phyloP scores from a whole-genome alignment of 2,797 vertebrate genomes.

The Leuciscus waleckii region DNA sequence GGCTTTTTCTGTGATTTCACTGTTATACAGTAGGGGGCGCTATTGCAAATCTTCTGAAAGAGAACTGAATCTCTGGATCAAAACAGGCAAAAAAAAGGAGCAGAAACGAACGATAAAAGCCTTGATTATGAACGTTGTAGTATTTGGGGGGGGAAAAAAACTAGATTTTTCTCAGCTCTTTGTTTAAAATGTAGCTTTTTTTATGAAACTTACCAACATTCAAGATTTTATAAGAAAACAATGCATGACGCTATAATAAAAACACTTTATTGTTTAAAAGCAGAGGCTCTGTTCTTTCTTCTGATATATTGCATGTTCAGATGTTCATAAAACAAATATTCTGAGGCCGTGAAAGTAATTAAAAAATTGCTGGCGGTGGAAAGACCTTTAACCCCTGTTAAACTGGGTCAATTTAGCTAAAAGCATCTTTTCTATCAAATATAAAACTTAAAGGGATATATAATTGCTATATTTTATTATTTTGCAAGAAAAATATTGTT shows the following conservation, averaged over 20 bases:
- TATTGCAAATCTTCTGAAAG: too few relatives aligned
- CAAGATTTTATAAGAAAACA: neutral
- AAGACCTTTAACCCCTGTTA: neutral
- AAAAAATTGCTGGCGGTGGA: fast-evolving
- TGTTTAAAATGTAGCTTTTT: too few relatives aligned
- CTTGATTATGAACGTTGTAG: too few relatives aligned
- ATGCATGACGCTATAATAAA: neutral
- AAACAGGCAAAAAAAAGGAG: too few relatives aligned
- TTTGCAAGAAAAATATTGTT: neutral
- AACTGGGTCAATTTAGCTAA: neutral
- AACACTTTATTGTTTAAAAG: neutral
- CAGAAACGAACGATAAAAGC: too few relatives aligned
- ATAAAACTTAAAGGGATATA: too few relatives aligned
- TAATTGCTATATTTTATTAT: neutral
- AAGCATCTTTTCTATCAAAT: neutral
- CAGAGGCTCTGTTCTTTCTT: neutral
- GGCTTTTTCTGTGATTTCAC: too few relatives aligned
- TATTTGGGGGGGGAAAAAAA: too few relatives aligned
- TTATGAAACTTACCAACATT: too few relatives aligned
- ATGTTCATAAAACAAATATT: neutral
- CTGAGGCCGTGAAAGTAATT: neutral
- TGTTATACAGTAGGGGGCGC: too few relatives aligned
- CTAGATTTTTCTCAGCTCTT: too few relatives aligned
- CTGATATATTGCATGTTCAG: neutral
- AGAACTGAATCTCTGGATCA: too few relatives aligned